Base-by-base conservation (phyloP, 1,140 invertebrate genomes). In the Pygmarrhopalites habei region DNA sequence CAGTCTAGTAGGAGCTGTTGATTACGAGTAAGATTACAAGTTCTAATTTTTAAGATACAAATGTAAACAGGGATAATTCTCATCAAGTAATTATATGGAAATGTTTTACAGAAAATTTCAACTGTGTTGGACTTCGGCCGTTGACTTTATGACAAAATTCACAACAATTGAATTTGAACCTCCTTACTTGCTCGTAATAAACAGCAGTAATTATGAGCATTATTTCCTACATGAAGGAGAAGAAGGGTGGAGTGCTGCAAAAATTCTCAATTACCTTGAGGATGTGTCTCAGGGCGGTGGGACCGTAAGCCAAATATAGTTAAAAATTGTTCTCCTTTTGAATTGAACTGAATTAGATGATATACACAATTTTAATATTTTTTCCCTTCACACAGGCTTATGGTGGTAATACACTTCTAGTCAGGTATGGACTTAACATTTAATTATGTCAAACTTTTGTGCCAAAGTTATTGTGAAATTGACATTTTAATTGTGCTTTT, bases 331-430 rank as follows among this genome's bases (percentile, higher is more conserved):
- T n/a, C n/a, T n/a, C n/a, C n/a, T n/a, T n/a, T n/a, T n/a, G n/a
- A n/a, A n/a, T n/a, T n/a, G n/a, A n/a, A n/a, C n/a, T n/a, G n/a
- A n/a, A n/a, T n/a, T n/a, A n/a, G n/a, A n/a, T n/a, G n/a, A n/a
- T n/a, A n/a, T n/a, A n/a, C n/a, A n/a, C n/a, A n/a, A n/a, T n/a
- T n/a, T n/a, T n/a, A n/a, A n/a, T n/a, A n/a, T n/a, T n/a, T 62
- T 43, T 39, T 17, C 4, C 3, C 30, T 43, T 21, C 51, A 78
- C 75, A 57, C 68, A 90, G 87, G 80, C 82, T 66, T 90, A 87
- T 74, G 92, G 92, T 25, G 92, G 92, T 19, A 87, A 89, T 72
- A 82, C 81, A 56, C 83, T 85, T 72, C 74, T 81, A 26, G 83
- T 90, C 23, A 79, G 84, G n/a, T n/a, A n/a, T n/a, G n/a, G n/a